A percentile compares a stretch with the other conserved stretches of the same genome.
phyloP scores from a whole-genome alignment of 2,113 vertebrate genomes.

The Serranochromis macrocephalus region DNA sequence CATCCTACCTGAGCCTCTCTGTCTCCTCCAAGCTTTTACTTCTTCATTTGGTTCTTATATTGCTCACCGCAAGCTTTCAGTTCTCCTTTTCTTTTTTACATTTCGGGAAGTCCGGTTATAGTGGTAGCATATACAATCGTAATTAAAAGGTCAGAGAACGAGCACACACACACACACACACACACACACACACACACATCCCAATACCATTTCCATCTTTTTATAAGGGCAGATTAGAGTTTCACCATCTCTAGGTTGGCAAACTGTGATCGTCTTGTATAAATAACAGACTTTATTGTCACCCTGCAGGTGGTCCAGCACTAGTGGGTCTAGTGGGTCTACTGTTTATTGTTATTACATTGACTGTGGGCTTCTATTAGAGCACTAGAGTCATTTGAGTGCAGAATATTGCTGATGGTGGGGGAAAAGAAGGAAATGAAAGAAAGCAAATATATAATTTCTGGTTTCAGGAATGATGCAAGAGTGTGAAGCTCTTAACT shows the following conservation, averaged over 20 bases:
- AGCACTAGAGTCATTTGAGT: neutral
- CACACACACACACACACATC: no score
- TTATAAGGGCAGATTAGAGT: neutral
- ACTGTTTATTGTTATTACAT: neutral
- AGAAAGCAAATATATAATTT: neutral
- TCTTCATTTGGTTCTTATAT: neutral
- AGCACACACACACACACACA: neutral
- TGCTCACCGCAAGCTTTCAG: neutral
- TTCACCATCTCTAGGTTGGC: neutral
- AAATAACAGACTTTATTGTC: neutral
- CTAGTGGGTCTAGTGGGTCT: neutral
- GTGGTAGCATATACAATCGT: neutral
- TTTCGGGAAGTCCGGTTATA: neutral
- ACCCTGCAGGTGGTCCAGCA: neutral
- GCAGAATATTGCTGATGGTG: neutral
- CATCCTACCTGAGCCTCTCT: neutral
- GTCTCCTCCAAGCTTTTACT: neutral
- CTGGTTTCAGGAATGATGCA: neutral
- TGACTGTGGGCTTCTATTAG: neutral
- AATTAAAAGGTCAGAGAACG: neutral
- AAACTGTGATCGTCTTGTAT: neutral
- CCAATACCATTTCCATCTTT: neutral
- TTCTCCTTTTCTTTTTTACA: neutral
- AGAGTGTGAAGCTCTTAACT: neutral
- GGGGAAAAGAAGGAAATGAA: neutral